Evolutionary conservation across 2,888 invertebrate genomes (phyloP), one percentile per base, ranked within the genome.

Genomic region (Chouioia cunea): DNA sequence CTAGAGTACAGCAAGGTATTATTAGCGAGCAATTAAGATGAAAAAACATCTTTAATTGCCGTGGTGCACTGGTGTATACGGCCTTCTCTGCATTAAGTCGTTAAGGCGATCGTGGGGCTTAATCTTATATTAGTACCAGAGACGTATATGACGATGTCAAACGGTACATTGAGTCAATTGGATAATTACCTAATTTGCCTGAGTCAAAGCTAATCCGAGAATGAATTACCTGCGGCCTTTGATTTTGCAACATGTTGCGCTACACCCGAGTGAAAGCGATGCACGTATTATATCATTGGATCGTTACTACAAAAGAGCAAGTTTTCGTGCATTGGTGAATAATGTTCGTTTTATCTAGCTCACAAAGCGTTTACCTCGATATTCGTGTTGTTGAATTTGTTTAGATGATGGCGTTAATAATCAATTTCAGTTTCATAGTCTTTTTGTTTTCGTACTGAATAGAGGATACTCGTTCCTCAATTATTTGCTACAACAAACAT

Each of bases 121-220:
- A 78, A 77, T 77, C 76, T 74, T 76, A 77, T 76, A 77, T 77
- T 77, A 76, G 76, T 72, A 56, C 44, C 36, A 36, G 36, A 75
- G 75, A 73, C 71, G 12, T 36, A 36, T 36, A 36, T 12, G 10
- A 74, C 77, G 73, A 75, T 76, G 76, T 77, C 77, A 76, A 77
- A 76, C 74, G 73, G 71, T 73, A 76, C 76, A 78, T 77, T 77
- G 76, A 76, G 67, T 77, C 77, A 77, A 78, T 78, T 78, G 77
- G 64, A 78, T 77, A 76, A 78, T 78, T 78, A 77, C 75, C 73
- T 76, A 76, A 77, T 77, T 78, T 75, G 73, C 60, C 58, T 23
- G 63, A 71, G 71, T 69, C 69, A 70, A 69, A 71, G 68, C 58
- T 73, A 66, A 73, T 63, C 71, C 58, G 65, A 57, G 71, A 71